Evolutionary conservation across 1,140 invertebrate genomes (phyloP).

Genomic region (Zaprionus taronus): DNA sequence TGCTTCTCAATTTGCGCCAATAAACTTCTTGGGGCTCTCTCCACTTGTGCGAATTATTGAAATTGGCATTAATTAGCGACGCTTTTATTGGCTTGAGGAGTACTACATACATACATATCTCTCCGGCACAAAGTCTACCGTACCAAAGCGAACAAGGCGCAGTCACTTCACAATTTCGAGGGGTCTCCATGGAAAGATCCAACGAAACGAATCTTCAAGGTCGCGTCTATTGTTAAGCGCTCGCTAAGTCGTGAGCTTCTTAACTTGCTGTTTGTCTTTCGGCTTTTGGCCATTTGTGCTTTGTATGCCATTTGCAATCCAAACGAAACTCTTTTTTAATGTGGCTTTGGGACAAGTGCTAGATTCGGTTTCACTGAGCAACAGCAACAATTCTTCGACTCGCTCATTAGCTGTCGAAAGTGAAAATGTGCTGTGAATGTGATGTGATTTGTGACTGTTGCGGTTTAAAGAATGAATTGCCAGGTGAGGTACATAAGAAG

Average conservation of each 20-base stretch:
- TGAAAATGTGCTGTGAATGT: constrained; percentile 36
- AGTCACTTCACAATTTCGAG: constrained; percentile 27
- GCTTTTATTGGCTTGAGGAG: constrained; percentile 70
- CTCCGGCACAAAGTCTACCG: not conserved
- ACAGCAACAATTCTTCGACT: constrained; percentile 21
- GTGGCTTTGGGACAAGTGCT: constrained; percentile 51
- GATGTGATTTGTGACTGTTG: constrained; percentile 15
- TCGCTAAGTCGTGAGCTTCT: constrained; percentile 62
- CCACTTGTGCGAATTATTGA: constrained; percentile 71
- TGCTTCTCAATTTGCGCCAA: constrained; percentile 71
- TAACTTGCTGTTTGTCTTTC: constrained; percentile 58
- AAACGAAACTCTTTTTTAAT: constrained; percentile 31
- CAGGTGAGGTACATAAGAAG: not conserved
- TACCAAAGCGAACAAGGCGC: constrained; percentile 9
- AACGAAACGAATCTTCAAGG: constrained; percentile 69
- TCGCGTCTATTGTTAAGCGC: constrained; percentile 64
- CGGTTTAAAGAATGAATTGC: constrained; percentile 13
- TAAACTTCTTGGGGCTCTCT: constrained; percentile 62
- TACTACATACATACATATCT: not conserved
- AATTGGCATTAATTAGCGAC: constrained; percentile 79
- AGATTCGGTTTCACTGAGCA: constrained; percentile 48
- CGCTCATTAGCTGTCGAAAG: constrained; percentile 61
- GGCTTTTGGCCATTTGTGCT: constrained; percentile 51
- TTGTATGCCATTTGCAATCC: constrained; percentile 36
- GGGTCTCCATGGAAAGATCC: constrained; percentile 35